Evolutionary conservation across 2,888 invertebrate species (phyloP).

Genomic region (Pollenia labialis): DNA sequence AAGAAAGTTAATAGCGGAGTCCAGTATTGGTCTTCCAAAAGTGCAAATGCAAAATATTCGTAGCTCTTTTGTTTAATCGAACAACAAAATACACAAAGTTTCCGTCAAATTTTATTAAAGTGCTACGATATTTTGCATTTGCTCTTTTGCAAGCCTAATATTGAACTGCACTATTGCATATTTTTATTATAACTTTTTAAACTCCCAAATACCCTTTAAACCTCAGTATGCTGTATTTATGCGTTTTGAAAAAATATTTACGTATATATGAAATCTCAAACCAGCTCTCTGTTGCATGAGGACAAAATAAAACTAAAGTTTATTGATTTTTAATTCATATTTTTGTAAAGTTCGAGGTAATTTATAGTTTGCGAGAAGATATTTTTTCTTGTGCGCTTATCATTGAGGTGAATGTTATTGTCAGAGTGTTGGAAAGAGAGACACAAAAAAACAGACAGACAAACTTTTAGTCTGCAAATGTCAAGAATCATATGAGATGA

Average conservation of each 20-base stretch:
- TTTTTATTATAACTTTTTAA: too few relatives aligned
- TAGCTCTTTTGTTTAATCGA: too few relatives aligned
- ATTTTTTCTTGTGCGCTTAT: slow-evolving; percentile 2
- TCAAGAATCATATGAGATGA: slow-evolving; percentile 29
- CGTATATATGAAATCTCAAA: not conserved
- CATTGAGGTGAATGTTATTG: slow-evolving; percentile 31
- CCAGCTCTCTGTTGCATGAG: slow-evolving; percentile 53
- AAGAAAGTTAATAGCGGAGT: too few relatives aligned
- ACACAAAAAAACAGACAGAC: not conserved
- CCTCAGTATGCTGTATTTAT: not conserved
- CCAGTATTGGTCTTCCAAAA: too few relatives aligned
- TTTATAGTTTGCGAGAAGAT: not conserved
- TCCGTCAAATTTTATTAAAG: too few relatives aligned
- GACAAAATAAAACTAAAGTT: slow-evolving; percentile 48
- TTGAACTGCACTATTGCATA: too few relatives aligned
- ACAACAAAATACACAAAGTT: too few relatives aligned
- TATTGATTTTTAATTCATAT: slow-evolving; percentile 68
- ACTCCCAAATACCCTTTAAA: too few relatives aligned
- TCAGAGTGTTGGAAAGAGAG: slow-evolving; percentile 24
- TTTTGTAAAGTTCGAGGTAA: slow-evolving; percentile 64
- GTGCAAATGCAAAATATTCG: too few relatives aligned
- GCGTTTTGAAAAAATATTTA: not conserved
- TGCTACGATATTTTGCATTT: too few relatives aligned
- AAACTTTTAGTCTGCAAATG: slow-evolving; percentile 6
- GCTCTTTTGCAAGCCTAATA: too few relatives aligned